Conservation (phyloP, 2,888 invertebrate genomes). For the Stomorhina lunata region DNA sequence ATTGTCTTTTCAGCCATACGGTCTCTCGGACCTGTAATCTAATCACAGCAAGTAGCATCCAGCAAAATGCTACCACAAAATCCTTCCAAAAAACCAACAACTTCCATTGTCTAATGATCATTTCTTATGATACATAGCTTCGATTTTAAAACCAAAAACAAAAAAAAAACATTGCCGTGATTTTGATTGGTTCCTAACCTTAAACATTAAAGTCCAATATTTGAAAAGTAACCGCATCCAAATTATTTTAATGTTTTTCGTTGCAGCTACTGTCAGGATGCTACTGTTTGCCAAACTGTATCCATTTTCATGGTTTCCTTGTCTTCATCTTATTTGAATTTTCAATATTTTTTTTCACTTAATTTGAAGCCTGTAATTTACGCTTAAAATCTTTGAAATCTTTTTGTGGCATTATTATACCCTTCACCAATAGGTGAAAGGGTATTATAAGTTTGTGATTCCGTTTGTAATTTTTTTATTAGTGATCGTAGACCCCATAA, state of each 20-base stretch:
- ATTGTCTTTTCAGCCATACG: slow-evolving; percentile 45
- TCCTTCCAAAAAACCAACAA: slow-evolving; percentile 34
- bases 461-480: neutral
- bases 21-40: neutral
- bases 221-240: slow-evolving; percentile 58
- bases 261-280: slow-evolving; percentile 63
- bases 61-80: slow-evolving; percentile 51
- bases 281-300: slow-evolving; percentile 55
- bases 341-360: slow-evolving; percentile 24
- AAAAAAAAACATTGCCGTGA: slow-evolving; percentile 21
- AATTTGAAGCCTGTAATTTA: slow-evolving; percentile 65
- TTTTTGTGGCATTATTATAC: slow-evolving; percentile 23
- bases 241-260: slow-evolving; percentile 61
- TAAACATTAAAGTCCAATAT: slow-evolving; percentile 19
- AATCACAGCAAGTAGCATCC: slow-evolving; percentile 2
- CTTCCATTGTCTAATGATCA: slow-evolving; percentile 57
- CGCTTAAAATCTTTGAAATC: slow-evolving; percentile 42
- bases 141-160: neutral
- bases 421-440: no score
- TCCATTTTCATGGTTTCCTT: slow-evolving; percentile 53
- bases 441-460: no score
- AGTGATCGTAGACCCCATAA: no score
- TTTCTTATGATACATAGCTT: slow-evolving; percentile 6
- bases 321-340: slow-evolving; percentile 60
- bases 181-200: slow-evolving; percentile 20